A percentile compares a stretch with the other conserved stretches of the same genome.
Evolutionary conservation across 2,888 invertebrate genomes (phyloP).

Genomic region (Pheosia tremula): DNA sequence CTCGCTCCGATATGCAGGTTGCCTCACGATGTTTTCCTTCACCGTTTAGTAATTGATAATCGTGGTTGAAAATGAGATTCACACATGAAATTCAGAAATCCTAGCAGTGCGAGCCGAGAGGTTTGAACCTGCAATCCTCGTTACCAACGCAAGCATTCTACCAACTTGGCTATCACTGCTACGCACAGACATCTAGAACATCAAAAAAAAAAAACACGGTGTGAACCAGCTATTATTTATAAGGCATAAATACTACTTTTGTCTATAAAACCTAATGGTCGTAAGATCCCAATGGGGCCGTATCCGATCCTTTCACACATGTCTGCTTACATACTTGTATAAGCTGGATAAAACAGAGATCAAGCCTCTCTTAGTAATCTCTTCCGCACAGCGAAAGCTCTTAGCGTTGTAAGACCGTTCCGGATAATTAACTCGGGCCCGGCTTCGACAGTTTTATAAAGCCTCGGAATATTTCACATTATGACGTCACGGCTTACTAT

Average conservation of each 20-base stretch:
- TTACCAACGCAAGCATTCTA: too few relatives aligned
- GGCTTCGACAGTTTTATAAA: conserved; percentile 10
- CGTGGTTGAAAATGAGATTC: too few relatives aligned
- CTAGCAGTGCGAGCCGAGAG: too few relatives aligned
- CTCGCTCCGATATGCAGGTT: too few relatives aligned
- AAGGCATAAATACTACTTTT: not conserved
- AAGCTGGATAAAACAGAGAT: conserved; percentile 14
- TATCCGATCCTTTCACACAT: conserved; percentile 14
- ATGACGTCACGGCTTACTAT: conserved; percentile 2
- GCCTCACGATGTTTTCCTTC: too few relatives aligned
- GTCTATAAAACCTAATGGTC: not conserved
- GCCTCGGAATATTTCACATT: not conserved
- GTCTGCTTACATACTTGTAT: conserved; percentile 25
- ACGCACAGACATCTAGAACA: too few relatives aligned
- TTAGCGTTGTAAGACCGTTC: conserved; percentile 19
- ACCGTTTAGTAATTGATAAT: too few relatives aligned
- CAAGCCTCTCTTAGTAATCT: conserved; percentile 15
- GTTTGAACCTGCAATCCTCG: too few relatives aligned
- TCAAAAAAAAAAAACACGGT: too few relatives aligned
- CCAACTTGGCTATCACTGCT: too few relatives aligned
- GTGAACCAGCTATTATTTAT: too few relatives aligned
- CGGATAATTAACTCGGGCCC: conserved; percentile 30
- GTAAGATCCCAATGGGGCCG: conserved; percentile 10
- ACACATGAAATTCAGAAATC: too few relatives aligned
- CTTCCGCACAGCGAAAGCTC: conserved; percentile 25